These are phyloP conservation scores for Cyclopterus lumpus DNA, from an alignment of 2,797 vertebrate genomes.

Conservation along the genomic window DNA sequence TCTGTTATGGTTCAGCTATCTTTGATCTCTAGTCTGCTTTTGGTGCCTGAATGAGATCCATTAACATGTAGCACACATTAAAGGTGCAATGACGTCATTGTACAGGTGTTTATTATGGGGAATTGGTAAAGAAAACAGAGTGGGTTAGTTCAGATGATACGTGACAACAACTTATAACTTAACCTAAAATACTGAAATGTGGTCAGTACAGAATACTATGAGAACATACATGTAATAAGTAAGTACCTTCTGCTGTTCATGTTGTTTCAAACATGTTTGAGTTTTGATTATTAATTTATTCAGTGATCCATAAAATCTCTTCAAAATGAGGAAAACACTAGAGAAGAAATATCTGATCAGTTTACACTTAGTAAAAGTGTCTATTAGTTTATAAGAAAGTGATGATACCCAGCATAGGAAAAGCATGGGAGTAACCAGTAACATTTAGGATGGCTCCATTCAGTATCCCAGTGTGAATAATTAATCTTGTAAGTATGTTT, in stretches of 20 bases:
- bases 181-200: not conserved
- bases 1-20: not conserved
- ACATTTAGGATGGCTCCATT: not conserved
- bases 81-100: not conserved
- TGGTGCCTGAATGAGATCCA: not conserved
- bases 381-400: not conserved
- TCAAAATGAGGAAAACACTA: not conserved
- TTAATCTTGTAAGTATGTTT: not conserved
- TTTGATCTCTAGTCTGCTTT: slow-evolving; percentile 3
- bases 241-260: slow-evolving; percentile 13
- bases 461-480: not conserved
- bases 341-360: not conserved
- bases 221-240: not conserved
- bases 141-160: not conserved
- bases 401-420: not conserved
- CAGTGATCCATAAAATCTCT: not conserved
- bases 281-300: not conserved
- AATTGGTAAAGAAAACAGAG: not conserved
- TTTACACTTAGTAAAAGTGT: not conserved
- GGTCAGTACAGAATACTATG: not conserved
- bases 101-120: not conserved
- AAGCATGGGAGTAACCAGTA: not conserved
- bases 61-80: not conserved
- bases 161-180: not conserved
- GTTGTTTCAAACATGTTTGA: not conserved